A percentile compares a stretch with the other conserved stretches of the same genome.
phyloP scores from a whole-genome alignment of 2,797 vertebrate species.

The Neosalanx taihuensis region DNA sequence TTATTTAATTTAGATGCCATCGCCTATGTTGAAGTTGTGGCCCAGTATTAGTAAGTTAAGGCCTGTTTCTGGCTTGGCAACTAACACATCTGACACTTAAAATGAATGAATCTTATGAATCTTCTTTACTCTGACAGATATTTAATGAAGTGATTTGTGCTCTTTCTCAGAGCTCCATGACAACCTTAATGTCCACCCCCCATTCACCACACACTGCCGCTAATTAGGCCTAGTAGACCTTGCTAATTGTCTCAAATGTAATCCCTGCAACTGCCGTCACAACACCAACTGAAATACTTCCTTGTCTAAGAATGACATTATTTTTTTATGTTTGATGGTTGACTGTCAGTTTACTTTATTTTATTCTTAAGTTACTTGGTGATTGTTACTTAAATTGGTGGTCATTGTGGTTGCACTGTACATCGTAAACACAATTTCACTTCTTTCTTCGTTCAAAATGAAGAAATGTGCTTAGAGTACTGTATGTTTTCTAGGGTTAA shows the following conservation, averaged over 20 bases:
- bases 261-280: conserved; percentile 13
- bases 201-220: conserved; percentile 37
- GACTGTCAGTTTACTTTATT: no score
- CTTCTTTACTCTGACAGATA: conserved; percentile 11
- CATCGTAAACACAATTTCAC: not conserved
- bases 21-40: not conserved
- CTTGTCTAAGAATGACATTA: no score
- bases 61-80: not conserved
- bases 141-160: conserved; percentile 20
- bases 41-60: not conserved
- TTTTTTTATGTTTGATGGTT: no score
- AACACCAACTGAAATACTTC: not conserved
- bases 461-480: no score
- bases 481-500: no score
- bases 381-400: no score
- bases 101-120: not conserved
- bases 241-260: conserved; percentile 13
- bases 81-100: no score
- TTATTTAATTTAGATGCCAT: not conserved
- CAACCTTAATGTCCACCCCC: conserved; percentile 36
- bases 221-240: conserved; percentile 28
- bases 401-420: no score
- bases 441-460: not conserved
- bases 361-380: no score
- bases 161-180: conserved; percentile 22